Evolutionary conservation across 1,140 invertebrate species (phyloP).

Genomic region (Xylocopa sonorina): DNA sequence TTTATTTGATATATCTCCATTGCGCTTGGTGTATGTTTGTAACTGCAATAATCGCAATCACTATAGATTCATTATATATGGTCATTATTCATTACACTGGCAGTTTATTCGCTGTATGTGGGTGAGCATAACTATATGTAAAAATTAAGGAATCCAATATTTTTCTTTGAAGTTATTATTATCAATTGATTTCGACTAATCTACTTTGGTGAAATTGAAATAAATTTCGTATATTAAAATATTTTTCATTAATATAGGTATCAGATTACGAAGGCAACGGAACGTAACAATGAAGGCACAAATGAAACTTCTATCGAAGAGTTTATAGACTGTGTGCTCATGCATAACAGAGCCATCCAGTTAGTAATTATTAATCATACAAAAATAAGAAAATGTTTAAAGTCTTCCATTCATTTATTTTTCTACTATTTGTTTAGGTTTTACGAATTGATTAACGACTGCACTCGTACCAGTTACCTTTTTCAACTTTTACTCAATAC

Average conservation of each 20-base stretch:
- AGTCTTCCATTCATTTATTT: background rate
- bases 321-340: background rate
- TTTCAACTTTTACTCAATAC: background rate
- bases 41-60: background rate
- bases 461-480: background rate
- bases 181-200: background rate
- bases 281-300: background rate
- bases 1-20: conserved; percentile 15
- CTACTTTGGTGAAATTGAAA: background rate
- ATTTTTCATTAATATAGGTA: background rate
- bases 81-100: background rate
- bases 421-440: background rate
- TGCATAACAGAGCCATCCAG: background rate
- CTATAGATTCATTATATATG: conserved; percentile 22
- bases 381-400: background rate
- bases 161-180: background rate
- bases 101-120: conserved; percentile 9
- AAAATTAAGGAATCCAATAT: no score
- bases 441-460: background rate
- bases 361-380: background rate
- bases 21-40: background rate
- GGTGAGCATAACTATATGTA: conserved; percentile 10
- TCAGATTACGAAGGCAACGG: background rate
- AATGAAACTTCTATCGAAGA: background rate
- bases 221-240: background rate